phyloP scores from a whole-genome alignment of 2,113 vertebrate genomes.

The Centrocercus urophasianus region DNA sequence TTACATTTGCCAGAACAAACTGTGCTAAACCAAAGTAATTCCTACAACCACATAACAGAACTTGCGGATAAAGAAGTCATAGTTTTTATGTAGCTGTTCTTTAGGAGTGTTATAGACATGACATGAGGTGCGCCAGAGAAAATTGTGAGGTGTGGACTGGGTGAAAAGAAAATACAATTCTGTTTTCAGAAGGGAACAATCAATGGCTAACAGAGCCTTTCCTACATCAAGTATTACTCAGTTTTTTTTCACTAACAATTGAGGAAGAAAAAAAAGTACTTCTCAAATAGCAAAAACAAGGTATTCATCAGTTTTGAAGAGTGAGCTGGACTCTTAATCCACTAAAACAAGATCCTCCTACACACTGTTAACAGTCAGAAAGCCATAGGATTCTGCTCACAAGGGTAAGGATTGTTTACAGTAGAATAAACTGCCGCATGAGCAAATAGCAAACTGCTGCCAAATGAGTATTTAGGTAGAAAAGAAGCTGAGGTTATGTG shows the following conservation, averaged over 20 bases:
- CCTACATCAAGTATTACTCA: background rate
- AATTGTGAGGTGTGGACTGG: background rate
- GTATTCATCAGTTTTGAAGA: background rate
- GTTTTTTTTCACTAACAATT: background rate
- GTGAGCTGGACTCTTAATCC: background rate
- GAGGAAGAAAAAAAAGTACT: background rate
- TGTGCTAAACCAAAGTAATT: constrained; percentile 52
- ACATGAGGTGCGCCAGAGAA: background rate
- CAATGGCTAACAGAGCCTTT: background rate
- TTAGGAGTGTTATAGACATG: background rate
- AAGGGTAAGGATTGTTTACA: background rate
- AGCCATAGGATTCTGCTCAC: background rate
- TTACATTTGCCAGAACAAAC: constrained; percentile 63
- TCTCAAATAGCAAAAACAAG: background rate
- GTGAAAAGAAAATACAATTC: background rate
- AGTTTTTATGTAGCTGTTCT: background rate
- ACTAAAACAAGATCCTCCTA: background rate
- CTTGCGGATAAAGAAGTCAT: constrained; percentile 42
- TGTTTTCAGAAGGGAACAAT: background rate
- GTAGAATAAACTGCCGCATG: background rate
- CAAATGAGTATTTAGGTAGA: background rate
- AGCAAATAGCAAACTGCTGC: background rate
- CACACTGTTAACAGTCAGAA: background rate
- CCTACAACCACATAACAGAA: constrained; percentile 32
- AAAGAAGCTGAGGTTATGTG: background rate